Base-by-base conservation (phyloP, 1,140 invertebrate genomes). In the Myzus persicae region DNA sequence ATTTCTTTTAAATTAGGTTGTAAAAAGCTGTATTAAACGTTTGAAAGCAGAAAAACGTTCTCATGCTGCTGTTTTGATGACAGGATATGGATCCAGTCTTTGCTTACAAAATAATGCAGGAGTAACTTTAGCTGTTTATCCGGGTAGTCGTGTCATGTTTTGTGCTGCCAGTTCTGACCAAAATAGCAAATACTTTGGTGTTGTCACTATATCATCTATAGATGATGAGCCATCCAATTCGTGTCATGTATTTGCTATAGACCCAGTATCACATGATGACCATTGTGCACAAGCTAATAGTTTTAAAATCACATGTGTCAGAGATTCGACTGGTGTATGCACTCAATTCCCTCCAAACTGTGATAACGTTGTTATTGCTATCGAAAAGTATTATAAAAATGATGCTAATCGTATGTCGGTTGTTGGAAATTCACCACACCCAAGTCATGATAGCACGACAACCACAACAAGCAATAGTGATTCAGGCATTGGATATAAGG, bases 221-320 rank as follows among this genome's bases (percentile, higher is more conserved):
- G 94, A 94, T 44, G 95, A 95, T 94, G 94, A 95, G 94, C 93
- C 97, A 1, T 98, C 98, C 26, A 98, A 98, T 94, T 99, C 98
- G 76, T 99, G 98, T 95, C 98, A 99, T 95, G 98, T 99, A 1
- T 99, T 99, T 95, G 98, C 98, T 94, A 97, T 99, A 31, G 98
- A 99, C 94, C 97, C 98, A 1, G 97, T 98, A 94, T 97, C 99
- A 95, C 97, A 99, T 95, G 96, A 96, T 67, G 96, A 97, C 54
- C 98, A 99, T 95, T 95, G 96, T 44, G 95, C 96, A n/a, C 96
- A 97, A 95, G 98, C 98, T 4, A 96, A 96, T 94, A 96, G 96
- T 93, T 98, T 98, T 95, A 96, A 97, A 94, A 96, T 98, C 85
- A 95, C 96, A n/a, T 98, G 98, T 94, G 96, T 97, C 95, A 95